phyloP scores from a whole-genome alignment of 2,797 vertebrate species.

The Cossypha heuglini region DNA sequence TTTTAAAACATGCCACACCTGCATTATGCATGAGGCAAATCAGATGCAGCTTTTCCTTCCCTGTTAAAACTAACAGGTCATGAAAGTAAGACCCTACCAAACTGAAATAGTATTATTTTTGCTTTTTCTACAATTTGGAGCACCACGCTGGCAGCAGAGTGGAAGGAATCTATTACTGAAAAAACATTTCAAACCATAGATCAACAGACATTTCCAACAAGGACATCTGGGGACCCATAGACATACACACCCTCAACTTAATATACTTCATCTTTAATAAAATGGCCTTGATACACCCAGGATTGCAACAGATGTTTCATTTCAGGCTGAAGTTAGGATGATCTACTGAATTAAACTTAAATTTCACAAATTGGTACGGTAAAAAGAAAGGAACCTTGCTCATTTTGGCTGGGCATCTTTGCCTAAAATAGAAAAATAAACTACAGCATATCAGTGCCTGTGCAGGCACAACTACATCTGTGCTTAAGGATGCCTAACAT shows the following conservation, averaged over 20 bases:
- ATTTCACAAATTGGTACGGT: not conserved
- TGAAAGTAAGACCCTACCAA: not conserved
- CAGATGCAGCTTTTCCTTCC: not conserved
- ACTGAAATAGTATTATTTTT: not conserved
- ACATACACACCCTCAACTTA: not conserved
- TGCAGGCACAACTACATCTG: not conserved
- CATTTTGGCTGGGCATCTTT: not conserved
- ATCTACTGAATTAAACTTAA: not conserved
- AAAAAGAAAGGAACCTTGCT: not conserved
- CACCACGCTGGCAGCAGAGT: accelerated
- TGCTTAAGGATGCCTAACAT: not conserved
- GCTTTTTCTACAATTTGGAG: not conserved
- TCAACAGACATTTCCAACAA: not conserved
- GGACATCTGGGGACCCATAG: not conserved
- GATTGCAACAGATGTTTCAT: not conserved
- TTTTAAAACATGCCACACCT: not conserved
- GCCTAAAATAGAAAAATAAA: not conserved
- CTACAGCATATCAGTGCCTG: not conserved
- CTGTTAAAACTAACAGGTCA: not conserved
- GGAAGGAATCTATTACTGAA: not conserved
- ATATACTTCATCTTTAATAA: not conserved
- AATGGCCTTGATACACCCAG: not conserved
- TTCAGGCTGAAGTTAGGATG: not conserved
- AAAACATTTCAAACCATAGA: not conserved
- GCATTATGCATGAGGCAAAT: not conserved